These are phyloP conservation scores for Acanthopagrus latus DNA, from an alignment of 2,797 vertebrate species.

Conservation along the genomic window DNA sequence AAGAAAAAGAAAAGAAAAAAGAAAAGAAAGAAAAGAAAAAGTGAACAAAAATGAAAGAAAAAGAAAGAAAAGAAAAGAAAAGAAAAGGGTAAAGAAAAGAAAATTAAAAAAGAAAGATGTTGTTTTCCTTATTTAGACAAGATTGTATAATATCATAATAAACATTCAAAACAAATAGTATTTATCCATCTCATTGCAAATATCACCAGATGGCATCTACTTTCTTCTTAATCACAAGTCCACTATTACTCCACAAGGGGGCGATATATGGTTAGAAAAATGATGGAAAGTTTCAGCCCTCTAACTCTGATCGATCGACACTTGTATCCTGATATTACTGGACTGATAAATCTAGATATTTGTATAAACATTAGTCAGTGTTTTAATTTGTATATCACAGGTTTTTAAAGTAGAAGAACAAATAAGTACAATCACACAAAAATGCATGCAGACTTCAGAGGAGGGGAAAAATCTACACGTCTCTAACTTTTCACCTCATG, in stretches of 20 bases:
- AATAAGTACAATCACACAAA: too few species aligned
- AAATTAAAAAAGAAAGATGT: too few species aligned
- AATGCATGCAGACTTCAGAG: neutral
- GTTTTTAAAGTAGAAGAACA: neutral
- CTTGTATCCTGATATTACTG: neutral
- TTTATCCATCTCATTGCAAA: neutral
- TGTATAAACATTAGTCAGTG: neutral
- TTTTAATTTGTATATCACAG: neutral
- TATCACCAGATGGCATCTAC: neutral
- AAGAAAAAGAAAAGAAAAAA: too few species aligned
- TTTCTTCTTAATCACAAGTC: neutral
- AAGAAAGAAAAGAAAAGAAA: too few species aligned
- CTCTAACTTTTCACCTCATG: neutral
- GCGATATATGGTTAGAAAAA: neutral
- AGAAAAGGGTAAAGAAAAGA: too few species aligned
- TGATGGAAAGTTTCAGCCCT: neutral
- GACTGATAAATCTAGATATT: neutral
- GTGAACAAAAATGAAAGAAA: too few species aligned
- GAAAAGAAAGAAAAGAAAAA: too few species aligned
- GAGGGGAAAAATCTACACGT: neutral
- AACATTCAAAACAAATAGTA: neutral
- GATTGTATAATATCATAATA: too few species aligned
- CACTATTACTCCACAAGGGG: constrained; percentile 31
- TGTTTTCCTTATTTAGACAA: neutral
- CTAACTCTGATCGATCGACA: neutral